A percentile compares a stretch with the other conserved stretches of the same genome.
Evolutionary conservation across 1,140 invertebrate genomes (phyloP).

Genomic region (Pollicipes pollicipes): DNA sequence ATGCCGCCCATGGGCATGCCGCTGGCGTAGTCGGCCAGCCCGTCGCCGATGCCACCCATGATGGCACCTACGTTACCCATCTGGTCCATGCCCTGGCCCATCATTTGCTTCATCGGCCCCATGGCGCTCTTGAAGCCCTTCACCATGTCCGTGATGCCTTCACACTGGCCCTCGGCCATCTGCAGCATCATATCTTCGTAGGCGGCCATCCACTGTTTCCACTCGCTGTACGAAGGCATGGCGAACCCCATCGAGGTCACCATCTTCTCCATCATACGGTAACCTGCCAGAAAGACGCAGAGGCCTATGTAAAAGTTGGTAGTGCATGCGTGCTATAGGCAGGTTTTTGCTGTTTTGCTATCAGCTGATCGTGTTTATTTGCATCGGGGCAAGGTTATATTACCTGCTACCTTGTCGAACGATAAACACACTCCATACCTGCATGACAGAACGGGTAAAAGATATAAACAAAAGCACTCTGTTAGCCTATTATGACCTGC

Average conservation of each 20-base stretch:
- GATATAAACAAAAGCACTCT: too few species aligned
- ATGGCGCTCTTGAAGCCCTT: background rate
- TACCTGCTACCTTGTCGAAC: too few species aligned
- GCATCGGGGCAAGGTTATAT: too few species aligned
- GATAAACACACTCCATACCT: too few species aligned
- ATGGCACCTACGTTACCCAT: background rate
- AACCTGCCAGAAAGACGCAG: background rate
- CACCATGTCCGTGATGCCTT: background rate
- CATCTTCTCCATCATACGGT: background rate
- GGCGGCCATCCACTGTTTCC: background rate
- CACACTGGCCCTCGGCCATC: slow-evolving; percentile 1
- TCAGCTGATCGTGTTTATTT: too few species aligned
- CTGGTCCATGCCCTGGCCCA: background rate
- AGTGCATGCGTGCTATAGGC: too few species aligned
- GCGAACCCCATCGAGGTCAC: background rate
- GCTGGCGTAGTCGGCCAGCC: background rate
- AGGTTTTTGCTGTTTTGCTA: too few species aligned
- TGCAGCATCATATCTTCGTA: background rate
- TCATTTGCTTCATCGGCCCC: background rate
- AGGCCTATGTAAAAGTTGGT: too few species aligned
- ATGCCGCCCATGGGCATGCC: slow-evolving; percentile 1
- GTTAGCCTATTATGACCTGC: too few species aligned
- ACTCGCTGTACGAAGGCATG: slow-evolving; percentile 3
- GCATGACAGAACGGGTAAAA: too few species aligned
- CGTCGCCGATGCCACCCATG: background rate